Evolutionary conservation across 92 coral and sea anemone species (phyloP), one percentile per base, ranked within the genome.

Genomic region (Montipora capitata): DNA sequence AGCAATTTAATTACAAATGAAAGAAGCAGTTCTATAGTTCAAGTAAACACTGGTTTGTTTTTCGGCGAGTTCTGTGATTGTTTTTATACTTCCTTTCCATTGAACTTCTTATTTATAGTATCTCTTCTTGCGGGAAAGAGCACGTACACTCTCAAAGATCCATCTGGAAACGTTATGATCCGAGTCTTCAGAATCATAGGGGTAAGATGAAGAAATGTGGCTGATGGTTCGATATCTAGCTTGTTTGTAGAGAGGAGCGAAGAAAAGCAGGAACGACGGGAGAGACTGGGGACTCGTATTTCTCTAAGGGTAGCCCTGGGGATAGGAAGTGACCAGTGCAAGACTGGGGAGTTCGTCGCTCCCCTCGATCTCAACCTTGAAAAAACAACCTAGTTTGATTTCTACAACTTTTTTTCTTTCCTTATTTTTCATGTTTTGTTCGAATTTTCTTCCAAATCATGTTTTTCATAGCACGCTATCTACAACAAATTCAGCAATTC

Each of bases 111-210:
- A 15, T 20, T 73, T 57, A 8, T 80, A 95, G 96, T 95, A 85
- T 91, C 98, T 0, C 89, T 81, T 41, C 40, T 95, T 15, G 93
- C 72, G 18, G 98, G 96, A 18, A 95, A 95, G 66, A 74, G 88
- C n/a, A n/a, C 74, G 74, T 95, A 95, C 89, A 82, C 85, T 2
- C 59, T 95, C 35, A 95, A 95, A 68, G 89, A 84, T 13, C 98
- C 98, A 27, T 83, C 93, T 35, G 96, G 96, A 3, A 93, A 91
- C 77, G 96, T 95, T 12, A 72, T 91, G 84, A 77, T 91, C 57
- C 68, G 82, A 15, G 98, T 95, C 12, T 72, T 85, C 66, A 93
- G 85, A 76, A 85, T 89, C 41, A 74, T 93, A 12, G 71, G 91
- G 88, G 96, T 95, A 87, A 90, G 95, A 82, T 5, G 35, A 15